Conservation (phyloP, 2,888 invertebrate species). For the Trissolcus japonicus region DNA sequence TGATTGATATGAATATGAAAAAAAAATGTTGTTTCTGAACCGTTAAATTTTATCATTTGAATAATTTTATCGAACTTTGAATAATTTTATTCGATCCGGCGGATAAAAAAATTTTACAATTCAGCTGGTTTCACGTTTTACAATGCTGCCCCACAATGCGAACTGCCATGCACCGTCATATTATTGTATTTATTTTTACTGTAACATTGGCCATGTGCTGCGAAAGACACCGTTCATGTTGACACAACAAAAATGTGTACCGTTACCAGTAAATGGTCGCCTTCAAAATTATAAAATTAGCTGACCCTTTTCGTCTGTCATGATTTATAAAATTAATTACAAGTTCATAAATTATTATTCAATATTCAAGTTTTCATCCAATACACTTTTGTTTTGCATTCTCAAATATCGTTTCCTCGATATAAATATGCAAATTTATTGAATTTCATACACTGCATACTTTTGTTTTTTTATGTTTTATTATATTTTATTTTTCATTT, state of each 20-base stretch:
- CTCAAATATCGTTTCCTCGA: too few species aligned
- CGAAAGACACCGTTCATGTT: constrained; percentile 38
- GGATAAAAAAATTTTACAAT: not conserved
- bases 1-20: too few species aligned
- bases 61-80: not conserved
- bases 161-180: constrained; percentile 18
- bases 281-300: constrained; percentile 40
- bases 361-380: too few species aligned
- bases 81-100: not conserved
- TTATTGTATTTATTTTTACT: constrained; percentile 46
- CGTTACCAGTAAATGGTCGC: constrained; percentile 23
- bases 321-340: not conserved
- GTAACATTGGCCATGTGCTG: constrained; percentile 50
- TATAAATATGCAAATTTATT: too few species aligned
- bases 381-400: too few species aligned
- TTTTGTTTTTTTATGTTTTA: too few species aligned
- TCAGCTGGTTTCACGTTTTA: not conserved
- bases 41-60: not conserved
- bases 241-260: constrained; percentile 38
- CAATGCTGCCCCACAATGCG: not conserved
- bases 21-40: too few species aligned
- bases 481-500: too few species aligned
- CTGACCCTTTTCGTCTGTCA: constrained; percentile 31
- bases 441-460: too few species aligned
- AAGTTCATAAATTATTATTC: not conserved